Evolutionary conservation across 1,140 invertebrate genomes (phyloP), one percentile per base, ranked within the genome.

Genomic region (Plodia interpunctella): DNA sequence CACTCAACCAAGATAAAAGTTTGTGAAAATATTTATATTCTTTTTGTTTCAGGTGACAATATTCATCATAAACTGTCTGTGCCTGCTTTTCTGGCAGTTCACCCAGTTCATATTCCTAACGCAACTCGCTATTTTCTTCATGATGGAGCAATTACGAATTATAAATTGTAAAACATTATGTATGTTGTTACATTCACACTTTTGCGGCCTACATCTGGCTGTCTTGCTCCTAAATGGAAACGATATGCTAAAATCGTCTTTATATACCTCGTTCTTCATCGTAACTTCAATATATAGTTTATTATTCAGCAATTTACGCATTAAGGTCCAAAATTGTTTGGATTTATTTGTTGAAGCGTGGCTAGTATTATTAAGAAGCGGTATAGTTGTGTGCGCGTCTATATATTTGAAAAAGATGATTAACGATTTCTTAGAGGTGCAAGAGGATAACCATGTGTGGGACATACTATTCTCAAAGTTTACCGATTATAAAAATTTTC

Each of bases 401-500:
- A 20, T 87, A 0, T 80, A 78, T 57, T 58, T 88, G 10, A 89
- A 87, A 55, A 73, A 78, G 11, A 11, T 78, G 0, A 74, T 90
- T 2, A 69, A 78, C 9, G 79, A 78, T 19, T 72, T 90, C 0
- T 65, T 85, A 1, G 72, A 81, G 9, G 81, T 83, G 0, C 73
- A 92, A 49, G 91, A 92, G 19, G 91, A 96, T 90, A 90, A 91
- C 21, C 96, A 97, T 73, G 93, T 97, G 49, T 94, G 93, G 74
- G 94, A 96, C 66, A 92, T 97, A 49, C 83, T 97, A 0, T 91
- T 86, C 57, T 92, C 95, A 0, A 97, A 97, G 83, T 92, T 97
- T 49, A 92, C 92, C 0, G 84, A 91, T 67, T 96, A 93, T 76
- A 92, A 92, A 72, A 94, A 93, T 68, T 97, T 97, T 73, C 95